phyloP scores from a whole-genome alignment of 2,888 invertebrate genomes.

The Sesia apiformis region DNA sequence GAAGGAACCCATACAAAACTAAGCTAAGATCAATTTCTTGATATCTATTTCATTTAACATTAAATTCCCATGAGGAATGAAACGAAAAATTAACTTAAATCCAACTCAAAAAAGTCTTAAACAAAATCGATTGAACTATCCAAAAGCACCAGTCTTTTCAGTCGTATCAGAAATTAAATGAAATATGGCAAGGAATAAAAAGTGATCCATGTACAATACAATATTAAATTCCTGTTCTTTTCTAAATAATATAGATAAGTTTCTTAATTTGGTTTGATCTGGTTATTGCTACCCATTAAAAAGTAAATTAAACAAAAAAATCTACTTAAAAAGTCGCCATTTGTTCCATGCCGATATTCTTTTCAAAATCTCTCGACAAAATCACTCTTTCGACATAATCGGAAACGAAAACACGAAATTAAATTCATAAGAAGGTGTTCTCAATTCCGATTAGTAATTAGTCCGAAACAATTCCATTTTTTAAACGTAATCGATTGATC shows the following conservation, averaged over 20 bases:
- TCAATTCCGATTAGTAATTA: constrained; percentile 29
- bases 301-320: too few relatives aligned
- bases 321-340: not conserved
- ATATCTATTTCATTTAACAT: constrained; percentile 50
- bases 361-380: not conserved
- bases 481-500: constrained; percentile 72
- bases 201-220: constrained; percentile 8
- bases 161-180: constrained; percentile 21
- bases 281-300: too few relatives aligned
- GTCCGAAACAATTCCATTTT: constrained; percentile 30
- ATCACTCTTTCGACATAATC: not conserved
- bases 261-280: too few relatives aligned
- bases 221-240: too few relatives aligned
- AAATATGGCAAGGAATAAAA: constrained; percentile 21
- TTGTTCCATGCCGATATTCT: not conserved
- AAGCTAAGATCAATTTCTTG: constrained; percentile 58
- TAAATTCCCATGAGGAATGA: constrained; percentile 69
- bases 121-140: constrained; percentile 48
- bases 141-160: constrained; percentile 68
- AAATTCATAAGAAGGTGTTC: constrained; percentile 27
- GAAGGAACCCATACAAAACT: constrained; percentile 52
- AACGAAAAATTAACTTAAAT: constrained; percentile 63
- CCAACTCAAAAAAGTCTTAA: constrained; percentile 35
- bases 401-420: constrained; percentile 26
- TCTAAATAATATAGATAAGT: too few relatives aligned